phyloP scores from a whole-genome alignment of 2,888 invertebrate species.

The Linyphia triangularis region DNA sequence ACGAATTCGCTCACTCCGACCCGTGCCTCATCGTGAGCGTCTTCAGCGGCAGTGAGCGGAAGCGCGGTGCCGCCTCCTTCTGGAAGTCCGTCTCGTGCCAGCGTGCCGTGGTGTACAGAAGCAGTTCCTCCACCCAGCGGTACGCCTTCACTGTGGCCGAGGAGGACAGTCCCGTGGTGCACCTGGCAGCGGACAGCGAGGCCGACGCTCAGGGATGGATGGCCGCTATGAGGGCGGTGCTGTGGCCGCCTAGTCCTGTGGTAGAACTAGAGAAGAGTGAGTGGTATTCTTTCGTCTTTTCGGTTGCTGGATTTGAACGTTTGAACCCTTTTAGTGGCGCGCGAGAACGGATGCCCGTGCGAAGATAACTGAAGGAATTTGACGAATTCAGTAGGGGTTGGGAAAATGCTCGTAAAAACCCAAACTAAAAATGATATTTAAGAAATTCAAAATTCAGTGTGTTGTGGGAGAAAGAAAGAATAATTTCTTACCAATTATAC shows the following conservation, averaged over 20 bases:
- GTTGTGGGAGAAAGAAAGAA: too few species aligned
- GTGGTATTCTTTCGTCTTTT: too few species aligned
- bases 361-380: too few species aligned
- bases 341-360: too few species aligned
- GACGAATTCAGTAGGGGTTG: too few species aligned
- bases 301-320: too few species aligned
- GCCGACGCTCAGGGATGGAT: conserved; percentile 76
- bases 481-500: too few species aligned
- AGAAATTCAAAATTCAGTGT: too few species aligned
- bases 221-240: conserved; percentile 65
- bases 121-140: conserved; percentile 69
- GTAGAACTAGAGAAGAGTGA: conserved; percentile 75
- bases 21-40: conserved; percentile 64
- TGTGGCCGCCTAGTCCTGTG: conserved; percentile 76
- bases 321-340: too few species aligned
- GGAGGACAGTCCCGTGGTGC: conserved; percentile 63
- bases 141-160: conserved; percentile 75
- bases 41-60: conserved; percentile 40
- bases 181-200: conserved; percentile 74
- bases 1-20: conserved; percentile 56
- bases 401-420: too few species aligned
- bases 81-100: conserved; percentile 59
- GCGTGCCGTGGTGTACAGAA: conserved; percentile 59
- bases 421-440: too few species aligned
- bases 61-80: conserved; percentile 61